A percentile compares a stretch with the other conserved stretches of the same genome.
These are phyloP conservation scores for Leptodactylus fuscus DNA, from an alignment of 2,113 vertebrate genomes.

Conservation along the genomic window DNA sequence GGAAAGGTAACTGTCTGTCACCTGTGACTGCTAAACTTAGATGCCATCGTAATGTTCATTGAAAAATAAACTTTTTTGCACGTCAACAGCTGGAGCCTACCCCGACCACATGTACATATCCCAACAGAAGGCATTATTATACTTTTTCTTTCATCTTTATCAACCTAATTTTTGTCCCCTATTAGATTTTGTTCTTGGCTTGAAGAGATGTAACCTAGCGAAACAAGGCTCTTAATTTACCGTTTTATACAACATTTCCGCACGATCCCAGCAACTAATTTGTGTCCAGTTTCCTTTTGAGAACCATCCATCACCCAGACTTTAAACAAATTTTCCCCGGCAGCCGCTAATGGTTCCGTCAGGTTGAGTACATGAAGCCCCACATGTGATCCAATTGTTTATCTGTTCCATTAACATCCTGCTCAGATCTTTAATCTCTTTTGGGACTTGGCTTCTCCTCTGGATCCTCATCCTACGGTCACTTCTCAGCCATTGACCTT, in stretches of 20 bases:
- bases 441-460: conserved; percentile 17
- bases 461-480: not conserved
- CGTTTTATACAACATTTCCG: not conserved
- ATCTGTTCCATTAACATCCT: conserved; percentile 24
- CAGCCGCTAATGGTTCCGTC: conserved; percentile 30
- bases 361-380: not conserved
- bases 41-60: too few relatives aligned
- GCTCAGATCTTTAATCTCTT: conserved; percentile 26
- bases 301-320: conserved; percentile 29
- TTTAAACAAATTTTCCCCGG: not conserved
- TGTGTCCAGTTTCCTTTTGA: conserved; percentile 7
- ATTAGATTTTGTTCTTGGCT: not conserved
- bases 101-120: too few relatives aligned
- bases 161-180: not conserved
- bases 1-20: too few relatives aligned
- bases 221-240: conserved; percentile 9
- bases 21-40: too few relatives aligned
- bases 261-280: conserved; percentile 12
- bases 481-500: conserved; percentile 31
- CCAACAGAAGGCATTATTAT: too few relatives aligned
- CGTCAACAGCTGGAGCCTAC: too few relatives aligned
- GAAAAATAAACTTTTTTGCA: too few relatives aligned
- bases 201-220: too few relatives aligned
- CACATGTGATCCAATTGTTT: conserved; percentile 36
- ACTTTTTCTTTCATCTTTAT: not conserved